Conservation (phyloP, 2,797 vertebrate species). For the Sebastes diploproa region DNA sequence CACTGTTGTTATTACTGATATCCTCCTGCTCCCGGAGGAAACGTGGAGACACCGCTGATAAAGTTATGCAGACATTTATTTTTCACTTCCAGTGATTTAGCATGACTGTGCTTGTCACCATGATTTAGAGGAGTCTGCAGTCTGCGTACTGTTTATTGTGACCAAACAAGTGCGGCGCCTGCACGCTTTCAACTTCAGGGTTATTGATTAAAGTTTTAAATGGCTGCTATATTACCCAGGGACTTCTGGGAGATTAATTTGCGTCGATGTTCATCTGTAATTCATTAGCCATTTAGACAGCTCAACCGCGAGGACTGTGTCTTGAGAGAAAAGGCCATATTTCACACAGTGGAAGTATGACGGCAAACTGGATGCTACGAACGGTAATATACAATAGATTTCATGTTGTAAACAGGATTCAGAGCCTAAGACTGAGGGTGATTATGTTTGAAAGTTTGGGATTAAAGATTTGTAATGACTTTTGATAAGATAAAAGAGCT, state of each 20-base stretch:
- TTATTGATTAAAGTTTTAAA: constrained; percentile 99
- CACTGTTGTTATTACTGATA: constrained; percentile 46
- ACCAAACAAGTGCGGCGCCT: constrained; percentile 96
- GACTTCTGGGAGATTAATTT: constrained; percentile 99
- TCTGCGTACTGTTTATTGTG: constrained; percentile 96
- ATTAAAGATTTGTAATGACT: not conserved
- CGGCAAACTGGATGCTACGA: constrained; percentile 70
- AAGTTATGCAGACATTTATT: constrained; percentile 97
- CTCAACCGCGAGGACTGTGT: constrained; percentile 94
- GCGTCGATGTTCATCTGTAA: constrained; percentile 97
- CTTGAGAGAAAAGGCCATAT: constrained; percentile 93
- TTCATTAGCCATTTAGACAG: constrained; percentile 98
- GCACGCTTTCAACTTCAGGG: constrained; percentile 97
- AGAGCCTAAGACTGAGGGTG: not conserved
- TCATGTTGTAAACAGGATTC: constrained; percentile 2
- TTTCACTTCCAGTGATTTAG: constrained; percentile 95
- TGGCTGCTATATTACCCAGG: constrained; percentile 96
- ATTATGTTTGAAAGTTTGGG: not conserved
- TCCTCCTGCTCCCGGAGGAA: constrained; percentile 83
- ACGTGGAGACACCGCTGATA: constrained; percentile 86
- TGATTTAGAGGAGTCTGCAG: constrained; percentile 86
- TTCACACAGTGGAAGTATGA: constrained; percentile 89
- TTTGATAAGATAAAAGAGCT: not conserved
- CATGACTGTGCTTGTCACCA: constrained; percentile 97
- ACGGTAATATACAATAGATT: constrained; percentile 8